Evolutionary conservation across 2,113 vertebrate species (phyloP), one percentile per base, ranked within the genome.

Genomic region (Campylomormyrus tamandua): DNA sequence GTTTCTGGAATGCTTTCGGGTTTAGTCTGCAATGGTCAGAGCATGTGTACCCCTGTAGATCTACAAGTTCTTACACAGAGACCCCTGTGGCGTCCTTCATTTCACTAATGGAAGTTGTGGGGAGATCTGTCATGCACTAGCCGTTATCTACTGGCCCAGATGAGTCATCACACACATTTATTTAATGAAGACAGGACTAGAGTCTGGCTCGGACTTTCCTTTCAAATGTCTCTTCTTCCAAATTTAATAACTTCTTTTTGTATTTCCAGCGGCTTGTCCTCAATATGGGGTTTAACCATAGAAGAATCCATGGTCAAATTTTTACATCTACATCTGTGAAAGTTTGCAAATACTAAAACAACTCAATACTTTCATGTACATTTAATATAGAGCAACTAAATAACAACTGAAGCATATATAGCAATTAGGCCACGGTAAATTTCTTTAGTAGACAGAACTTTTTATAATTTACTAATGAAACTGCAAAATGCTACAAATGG

Each of bases 91-190:
- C 9, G n/a, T 27, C n/a, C 24, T 24, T 74, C 58, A 46, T 35
- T 46, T 35, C 46, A 89, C 8, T 35, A 66, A 13, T 48, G 42
- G 46, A 35, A 7, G 11, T 77, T 31, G 11, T 21, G 3, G 27
- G 62, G 88, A 89, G 24, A n/a, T 46, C n/a, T 70, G 45, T 42
- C 21, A 88, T 31, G 45, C 46, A 46, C 2, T 42, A 13, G 39
- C 39, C 17, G 46, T 50, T 50, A n/a, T 35, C 66, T 74, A 4
- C 45, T 24, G 31, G 70, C 13, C 31, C 83, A 85, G n/a, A 85
- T n/a, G n/a, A 87, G 50, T 35, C 85, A 8, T 87, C 50, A 56
- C 50, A 87, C n/a, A 87, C 50, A 1, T 87, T 87, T 87, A 53
- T 49, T 87, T 48, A 24, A 52, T 87, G 85, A 56, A 27, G 49